Evolutionary conservation across 2,888 invertebrate species (phyloP).

Genomic region (Drosophila rellima): DNA sequence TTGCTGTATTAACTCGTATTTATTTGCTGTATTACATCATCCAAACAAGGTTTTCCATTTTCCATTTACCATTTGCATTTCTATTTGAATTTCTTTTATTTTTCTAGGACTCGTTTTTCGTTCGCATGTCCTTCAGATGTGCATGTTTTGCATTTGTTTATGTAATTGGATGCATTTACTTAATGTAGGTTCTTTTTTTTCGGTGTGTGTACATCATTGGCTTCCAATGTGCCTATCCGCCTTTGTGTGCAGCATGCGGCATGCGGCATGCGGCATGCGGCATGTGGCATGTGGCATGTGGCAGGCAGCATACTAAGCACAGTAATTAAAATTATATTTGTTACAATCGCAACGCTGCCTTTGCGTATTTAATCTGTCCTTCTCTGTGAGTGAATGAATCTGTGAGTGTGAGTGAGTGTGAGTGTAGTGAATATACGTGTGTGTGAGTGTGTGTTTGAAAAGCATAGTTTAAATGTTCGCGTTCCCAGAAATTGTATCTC

Average conservation of each 20-base stretch:
- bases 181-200: constrained; percentile 15
- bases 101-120: constrained; percentile 2
- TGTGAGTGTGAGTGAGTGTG: constrained; percentile 21
- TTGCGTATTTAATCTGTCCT: constrained; percentile 19
- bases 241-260: constrained; percentile 18
- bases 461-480: constrained; percentile 64
- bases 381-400: constrained; percentile 8
- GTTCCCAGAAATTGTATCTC: constrained; percentile 40
- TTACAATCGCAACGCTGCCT: constrained; percentile 40
- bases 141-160: constrained; percentile 38
- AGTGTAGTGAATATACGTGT: constrained; percentile 34
- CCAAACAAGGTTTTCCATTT: constrained; percentile 22
- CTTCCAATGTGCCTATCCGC: constrained; percentile 49
- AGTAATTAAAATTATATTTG: constrained; percentile 77
- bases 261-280: neutral
- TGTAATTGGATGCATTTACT: constrained; percentile 46
- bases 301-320: constrained; percentile 45
- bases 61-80: constrained; percentile 4
- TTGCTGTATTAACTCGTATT: constrained; percentile 45
- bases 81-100: neutral
- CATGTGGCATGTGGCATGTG: constrained; percentile 12
- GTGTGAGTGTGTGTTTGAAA: constrained; percentile 44
- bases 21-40: constrained; percentile 51
- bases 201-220: constrained; percentile 37
- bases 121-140: constrained; percentile 24